Percentiles rank a stretch among this genome's conserved stretches.
Evolutionary conservation across 2,113 vertebrate species (phyloP).

Genomic region (Electrona antarctica): DNA sequence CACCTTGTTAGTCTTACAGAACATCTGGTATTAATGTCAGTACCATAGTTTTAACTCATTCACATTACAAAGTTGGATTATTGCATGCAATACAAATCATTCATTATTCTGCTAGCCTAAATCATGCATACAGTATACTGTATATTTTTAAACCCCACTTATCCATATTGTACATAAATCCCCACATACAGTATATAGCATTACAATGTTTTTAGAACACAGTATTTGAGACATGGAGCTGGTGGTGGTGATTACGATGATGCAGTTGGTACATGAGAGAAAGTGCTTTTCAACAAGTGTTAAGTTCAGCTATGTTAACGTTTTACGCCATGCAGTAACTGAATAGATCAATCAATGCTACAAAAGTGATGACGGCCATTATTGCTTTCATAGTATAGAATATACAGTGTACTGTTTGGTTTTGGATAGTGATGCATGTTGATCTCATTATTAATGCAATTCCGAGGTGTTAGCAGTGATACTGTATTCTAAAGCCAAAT

Average conservation of each 20-base stretch:
- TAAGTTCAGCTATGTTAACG: slow-evolving; percentile 40
- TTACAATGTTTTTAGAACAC: slow-evolving; percentile 51
- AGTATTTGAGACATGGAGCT: slow-evolving; percentile 51
- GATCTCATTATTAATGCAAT: slow-evolving; percentile 4
- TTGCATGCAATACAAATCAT: slow-evolving; percentile 83
- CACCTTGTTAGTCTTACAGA: slow-evolving; percentile 42
- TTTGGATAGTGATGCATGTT: slow-evolving; percentile 12
- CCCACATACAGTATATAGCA: slow-evolving; percentile 39
- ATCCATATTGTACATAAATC: slow-evolving; percentile 65
- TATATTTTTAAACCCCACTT: slow-evolving; percentile 66
- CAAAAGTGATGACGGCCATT: slow-evolving; percentile 14
- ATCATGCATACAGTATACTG: slow-evolving; percentile 68
- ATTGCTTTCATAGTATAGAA: slow-evolving; percentile 32
- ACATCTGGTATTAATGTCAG: slow-evolving; percentile 49
- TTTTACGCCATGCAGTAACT: slow-evolving; percentile 52
- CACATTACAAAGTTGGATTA: slow-evolving; percentile 77
- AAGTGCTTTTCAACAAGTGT: slow-evolving; percentile 61
- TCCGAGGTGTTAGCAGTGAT: slow-evolving; percentile 16
- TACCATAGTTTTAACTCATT: slow-evolving; percentile 65
- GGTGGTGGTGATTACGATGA: slow-evolving; percentile 39
- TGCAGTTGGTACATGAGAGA: slow-evolving; percentile 39
- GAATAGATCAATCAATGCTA: slow-evolving; percentile 55
- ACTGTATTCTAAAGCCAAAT: slow-evolving; percentile 38
- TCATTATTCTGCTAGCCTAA: slow-evolving; percentile 60
- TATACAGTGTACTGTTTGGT: slow-evolving; percentile 24